Conservation (phyloP, 2,113 vertebrate genomes). For the Syrmaticus mikado region DNA sequence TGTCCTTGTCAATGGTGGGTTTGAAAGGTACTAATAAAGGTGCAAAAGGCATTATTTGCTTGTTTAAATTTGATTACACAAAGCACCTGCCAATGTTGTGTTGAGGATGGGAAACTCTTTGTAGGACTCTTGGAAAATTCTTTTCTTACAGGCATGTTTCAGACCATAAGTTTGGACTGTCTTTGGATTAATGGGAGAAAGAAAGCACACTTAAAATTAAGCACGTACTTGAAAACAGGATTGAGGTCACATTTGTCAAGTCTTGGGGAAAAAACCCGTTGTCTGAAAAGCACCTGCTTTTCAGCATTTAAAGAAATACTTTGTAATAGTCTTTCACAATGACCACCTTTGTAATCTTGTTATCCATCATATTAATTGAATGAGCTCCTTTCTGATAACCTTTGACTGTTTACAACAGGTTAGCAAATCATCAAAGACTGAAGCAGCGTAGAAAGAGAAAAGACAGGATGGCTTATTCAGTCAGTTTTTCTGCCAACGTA, state of each 20-base stretch:
- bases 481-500: background rate
- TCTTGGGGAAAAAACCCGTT: background rate
- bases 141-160: background rate
- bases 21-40: background rate
- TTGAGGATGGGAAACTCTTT: background rate
- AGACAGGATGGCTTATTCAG: background rate
- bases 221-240: background rate
- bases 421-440: conserved; percentile 16
- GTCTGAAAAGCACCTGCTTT: background rate
- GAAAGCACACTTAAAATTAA: background rate
- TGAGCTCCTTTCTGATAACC: conserved; percentile 4
- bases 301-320: background rate
- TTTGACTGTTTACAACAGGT: background rate
- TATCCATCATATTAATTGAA: conserved; percentile 32
- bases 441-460: background rate
- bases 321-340: background rate
- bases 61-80: background rate
- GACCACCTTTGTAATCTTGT: conserved; percentile 14
- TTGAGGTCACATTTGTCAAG: background rate
- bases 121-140: background rate
- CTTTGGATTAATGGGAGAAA: background rate
- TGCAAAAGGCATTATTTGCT: background rate
- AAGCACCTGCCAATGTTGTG: background rate
- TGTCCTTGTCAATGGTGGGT: background rate
- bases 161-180: background rate